Evolutionary conservation across 1,140 invertebrate species (phyloP), one percentile per base, ranked within the genome.

Genomic region (Mercenaria mercenaria): DNA sequence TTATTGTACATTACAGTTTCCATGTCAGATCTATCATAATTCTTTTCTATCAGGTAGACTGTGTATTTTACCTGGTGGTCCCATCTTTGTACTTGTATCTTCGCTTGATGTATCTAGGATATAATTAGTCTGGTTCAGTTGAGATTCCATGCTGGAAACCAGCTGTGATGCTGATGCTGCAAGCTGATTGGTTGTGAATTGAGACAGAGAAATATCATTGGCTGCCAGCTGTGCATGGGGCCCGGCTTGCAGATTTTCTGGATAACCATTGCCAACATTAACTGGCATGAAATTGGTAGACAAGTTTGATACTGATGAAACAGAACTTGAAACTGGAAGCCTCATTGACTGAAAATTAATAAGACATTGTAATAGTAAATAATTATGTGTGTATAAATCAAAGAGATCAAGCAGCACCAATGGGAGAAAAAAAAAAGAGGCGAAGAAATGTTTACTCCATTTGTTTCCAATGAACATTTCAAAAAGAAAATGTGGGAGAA

Each of bases 111-210:
- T 26, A 11, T 56, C 47, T 18, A 79, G 47, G 0, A 79, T 79
- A 32, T 56, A 79, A 18, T 3, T 39, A 32, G 76, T 29, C 13
- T 32, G 47, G 20, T 39, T 79, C 23, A 79, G 47, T 39, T 79
- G 76, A 23, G 76, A 52, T 50, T 79, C 47, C 43, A 79, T 79
- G 43, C 34, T 39, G 34, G 67, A 72, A 72, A 72, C 67, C 37
- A 72, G 67, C 34, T 72, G 67, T 29, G 67, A 72, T 13, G 67
- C 67, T 20, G 59, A 50, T 32, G 52, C 72, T 77, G 72, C 39
- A 39, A 79, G 39, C 50, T 87, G 72, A 87, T 77, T 87, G 85
- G 85, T 34, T 86, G 83, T 26, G 32, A 76, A 26, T 11, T 67
- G 59, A 18, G 59, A n/a, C 15, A 74, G 32, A 32, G 43, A n/a